Evolutionary conservation across 64 coral and sea anemone genomes (phyloP), one percentile per base, ranked within the genome.

Genomic region (Catalaphyllia jardinei): DNA sequence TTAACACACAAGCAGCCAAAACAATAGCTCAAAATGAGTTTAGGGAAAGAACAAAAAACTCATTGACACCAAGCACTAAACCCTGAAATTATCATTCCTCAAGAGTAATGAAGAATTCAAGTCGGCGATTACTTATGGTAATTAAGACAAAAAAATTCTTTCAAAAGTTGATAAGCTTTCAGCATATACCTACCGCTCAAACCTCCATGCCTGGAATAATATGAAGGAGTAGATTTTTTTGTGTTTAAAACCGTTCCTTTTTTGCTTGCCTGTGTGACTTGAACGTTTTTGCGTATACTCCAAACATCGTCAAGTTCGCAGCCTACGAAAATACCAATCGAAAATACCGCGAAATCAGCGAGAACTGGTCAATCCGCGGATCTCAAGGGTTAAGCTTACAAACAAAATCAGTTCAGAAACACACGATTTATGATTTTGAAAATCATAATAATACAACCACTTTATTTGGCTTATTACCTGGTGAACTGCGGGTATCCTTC

Each of bases 261-360:
- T 54, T 93, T 97, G 31, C 86, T 82, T 28, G 85, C 79, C 46
- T 89, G 73, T 27, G 74, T 91, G 60, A 97, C 95, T 85, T 93
- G 95, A 64, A 97, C 95, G 82, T 97, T 97, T 78, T 90, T 82
- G 61, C 95, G 88, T 78, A 97, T 97, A 49, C 91, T 93, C 95
- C 95, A 97, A 2, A 97, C 95, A 49, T 94, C 74, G 52, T 97
- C 95, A 11, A 97, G 52, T 46, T 93, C 91, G 69, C 90, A 90
- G 12, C 76, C 95, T 96, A 71, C 30, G 61, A 65, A 73, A 73
- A 78, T 74, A 52, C 63, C 87, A 30, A 35, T 62, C 54, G 87
- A 18, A 71, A 28, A 94, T 46, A 28, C 52, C 14, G 63, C 54
- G 52, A 72, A 74, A 59, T 35, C 39, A 62, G 10, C 35, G 35